phyloP scores from a whole-genome alignment of 2,797 vertebrate genomes.

The Varecia variegata region DNA sequence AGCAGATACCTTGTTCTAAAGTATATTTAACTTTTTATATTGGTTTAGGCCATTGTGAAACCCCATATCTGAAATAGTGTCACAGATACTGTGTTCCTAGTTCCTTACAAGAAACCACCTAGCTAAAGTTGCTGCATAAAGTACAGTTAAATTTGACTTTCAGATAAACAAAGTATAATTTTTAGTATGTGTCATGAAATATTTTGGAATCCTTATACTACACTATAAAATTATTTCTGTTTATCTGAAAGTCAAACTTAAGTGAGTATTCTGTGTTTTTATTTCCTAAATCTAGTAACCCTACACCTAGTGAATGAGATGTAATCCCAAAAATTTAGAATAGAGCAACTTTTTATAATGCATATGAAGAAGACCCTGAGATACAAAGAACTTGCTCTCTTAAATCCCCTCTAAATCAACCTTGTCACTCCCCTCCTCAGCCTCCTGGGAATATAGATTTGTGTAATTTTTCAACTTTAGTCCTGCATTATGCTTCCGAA shows the following conservation, averaged over 20 bases:
- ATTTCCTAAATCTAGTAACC: neutral
- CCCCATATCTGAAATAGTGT: neutral
- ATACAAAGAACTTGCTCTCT: neutral
- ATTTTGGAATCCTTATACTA: neutral
- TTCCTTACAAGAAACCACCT: neutral
- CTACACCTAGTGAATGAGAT: neutral
- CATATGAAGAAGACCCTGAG: neutral
- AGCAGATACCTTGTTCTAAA: neutral
- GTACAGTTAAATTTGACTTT: slow-evolving; percentile 35
- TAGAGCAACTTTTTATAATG: neutral
- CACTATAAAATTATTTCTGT: neutral
- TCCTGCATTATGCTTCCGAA: neutral
- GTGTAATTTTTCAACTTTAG: neutral
- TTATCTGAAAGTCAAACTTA: slow-evolving; percentile 41
- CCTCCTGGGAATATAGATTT: neutral
- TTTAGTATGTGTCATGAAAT: neutral
- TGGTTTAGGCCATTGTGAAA: slow-evolving; percentile 25
- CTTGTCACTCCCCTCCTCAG: neutral
- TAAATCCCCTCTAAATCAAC: neutral
- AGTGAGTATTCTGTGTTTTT: neutral
- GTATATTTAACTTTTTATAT: neutral
- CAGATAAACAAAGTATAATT: neutral
- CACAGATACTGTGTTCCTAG: neutral
- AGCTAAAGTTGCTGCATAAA: neutral
- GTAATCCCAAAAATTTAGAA: neutral